These are phyloP conservation scores for Cheilosia vulpina DNA, from an alignment of 2,888 invertebrate genomes.

Conservation along the genomic window DNA sequence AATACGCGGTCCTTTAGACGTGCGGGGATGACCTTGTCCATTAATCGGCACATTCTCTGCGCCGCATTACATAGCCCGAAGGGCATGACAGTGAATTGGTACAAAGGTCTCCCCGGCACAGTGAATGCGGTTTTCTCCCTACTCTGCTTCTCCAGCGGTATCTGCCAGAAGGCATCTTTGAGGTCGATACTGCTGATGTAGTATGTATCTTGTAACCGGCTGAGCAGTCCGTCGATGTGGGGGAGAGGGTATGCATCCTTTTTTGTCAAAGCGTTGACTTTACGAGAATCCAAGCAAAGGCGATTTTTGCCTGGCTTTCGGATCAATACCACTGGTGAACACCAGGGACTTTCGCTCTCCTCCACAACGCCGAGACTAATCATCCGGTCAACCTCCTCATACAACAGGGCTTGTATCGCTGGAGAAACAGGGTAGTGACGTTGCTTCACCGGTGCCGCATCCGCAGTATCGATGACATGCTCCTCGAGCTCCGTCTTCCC, in stretches of 20 bases:
- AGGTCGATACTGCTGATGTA: not conserved
- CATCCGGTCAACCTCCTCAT: too few relatives aligned
- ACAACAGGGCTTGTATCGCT: not conserved
- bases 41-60: not conserved
- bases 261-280: not conserved
- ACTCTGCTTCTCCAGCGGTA: slow-evolving; percentile 1
- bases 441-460: slow-evolving; percentile 58
- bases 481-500: slow-evolving; percentile 9
- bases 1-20: slow-evolving; percentile 42
- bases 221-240: slow-evolving; percentile 14
- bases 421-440: slow-evolving; percentile 60
- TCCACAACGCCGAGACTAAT: not conserved
- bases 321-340: slow-evolving; percentile 65
- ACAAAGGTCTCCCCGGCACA: slow-evolving; percentile 53
- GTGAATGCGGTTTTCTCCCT: slow-evolving; percentile 52
- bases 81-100: slow-evolving; percentile 54
- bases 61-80: slow-evolving; percentile 12
- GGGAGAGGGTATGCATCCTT: slow-evolving; percentile 35
- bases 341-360: not conserved
- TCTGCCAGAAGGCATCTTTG: slow-evolving; percentile 7
- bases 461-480: slow-evolving; percentile 20
- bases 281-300: not conserved
- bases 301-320: slow-evolving; percentile 66
- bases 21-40: slow-evolving; percentile 2
- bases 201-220: slow-evolving; percentile 5